Evolutionary conservation across 1,140 invertebrate species (phyloP).

Genomic region (Eumeta japonica): DNA sequence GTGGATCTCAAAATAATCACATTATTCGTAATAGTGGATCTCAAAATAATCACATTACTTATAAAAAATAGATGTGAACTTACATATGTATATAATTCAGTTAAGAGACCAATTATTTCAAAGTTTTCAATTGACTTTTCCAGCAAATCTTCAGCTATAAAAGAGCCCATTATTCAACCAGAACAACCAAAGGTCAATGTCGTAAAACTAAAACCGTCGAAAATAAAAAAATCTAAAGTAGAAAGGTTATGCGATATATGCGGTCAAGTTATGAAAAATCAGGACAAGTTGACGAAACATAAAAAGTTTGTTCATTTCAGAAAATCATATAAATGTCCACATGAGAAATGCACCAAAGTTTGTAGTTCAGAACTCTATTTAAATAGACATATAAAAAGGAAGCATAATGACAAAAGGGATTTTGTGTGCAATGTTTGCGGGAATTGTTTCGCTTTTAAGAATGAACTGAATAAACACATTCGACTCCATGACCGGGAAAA

Average conservation of each 20-base stretch:
- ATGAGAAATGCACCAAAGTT: slow-evolving; percentile 26
- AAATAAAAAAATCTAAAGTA: too few species aligned
- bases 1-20: too few species aligned
- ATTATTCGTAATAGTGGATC: too few species aligned
- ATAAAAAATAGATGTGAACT: too few species aligned
- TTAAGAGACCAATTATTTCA: too few species aligned
- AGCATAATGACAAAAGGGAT: slow-evolving; percentile 30
- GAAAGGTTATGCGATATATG: slow-evolving; percentile 42
- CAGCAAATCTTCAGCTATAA: too few species aligned
- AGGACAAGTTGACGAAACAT: slow-evolving; percentile 27
- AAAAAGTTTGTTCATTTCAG: slow-evolving; percentile 29
- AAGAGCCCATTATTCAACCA: too few species aligned
- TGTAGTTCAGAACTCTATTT: slow-evolving; percentile 42
- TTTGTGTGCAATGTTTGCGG: slow-evolving; percentile 45
- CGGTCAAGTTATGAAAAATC: slow-evolving; percentile 30
- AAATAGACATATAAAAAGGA: slow-evolving; percentile 40
- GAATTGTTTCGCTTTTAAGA: slow-evolving; percentile 39
- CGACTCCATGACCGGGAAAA: slow-evolving; percentile 42
- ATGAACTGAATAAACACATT: slow-evolving; percentile 35
- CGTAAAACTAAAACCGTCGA: too few species aligned
- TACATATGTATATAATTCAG: too few species aligned
- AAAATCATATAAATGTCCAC: slow-evolving; percentile 27
- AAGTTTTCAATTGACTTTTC: too few species aligned
- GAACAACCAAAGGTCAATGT: too few species aligned
- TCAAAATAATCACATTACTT: too few species aligned